Conservation (phyloP, 2,113 vertebrate species). For the Percina caprodes region DNA sequence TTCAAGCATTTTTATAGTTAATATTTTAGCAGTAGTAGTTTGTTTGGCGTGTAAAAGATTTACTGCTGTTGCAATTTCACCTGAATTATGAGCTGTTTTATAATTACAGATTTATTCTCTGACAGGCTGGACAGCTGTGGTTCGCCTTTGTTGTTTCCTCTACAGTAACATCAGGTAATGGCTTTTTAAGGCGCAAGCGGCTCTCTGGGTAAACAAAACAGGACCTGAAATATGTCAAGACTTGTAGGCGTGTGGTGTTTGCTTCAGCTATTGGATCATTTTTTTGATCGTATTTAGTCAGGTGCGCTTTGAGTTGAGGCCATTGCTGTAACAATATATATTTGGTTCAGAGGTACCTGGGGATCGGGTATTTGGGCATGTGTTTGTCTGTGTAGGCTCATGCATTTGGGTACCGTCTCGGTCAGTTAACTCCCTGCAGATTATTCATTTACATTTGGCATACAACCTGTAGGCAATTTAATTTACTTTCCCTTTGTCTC, state of each 20-base stretch:
- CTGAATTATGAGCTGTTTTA: conserved; percentile 21
- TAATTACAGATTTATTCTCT: conserved; percentile 10
- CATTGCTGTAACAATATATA: conserved; percentile 12
- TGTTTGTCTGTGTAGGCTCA: conserved; percentile 8
- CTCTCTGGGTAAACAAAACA: conserved; percentile 35
- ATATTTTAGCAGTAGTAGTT: background rate
- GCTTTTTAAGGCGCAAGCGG: conserved; percentile 25
- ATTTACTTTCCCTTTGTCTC: conserved; percentile 52
- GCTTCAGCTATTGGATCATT: conserved; percentile 9
- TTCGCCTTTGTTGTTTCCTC: conserved; percentile 28
- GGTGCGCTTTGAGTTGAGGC: background rate
- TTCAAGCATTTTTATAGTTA: background rate
- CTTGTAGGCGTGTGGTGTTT: conserved; percentile 27
- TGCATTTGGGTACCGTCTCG: background rate
- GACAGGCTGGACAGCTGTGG: conserved; percentile 28
- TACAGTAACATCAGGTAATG: conserved; percentile 35
- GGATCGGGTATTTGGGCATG: background rate
- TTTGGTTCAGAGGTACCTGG: conserved; percentile 10
- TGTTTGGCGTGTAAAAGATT: background rate
- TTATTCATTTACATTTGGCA: conserved; percentile 4
- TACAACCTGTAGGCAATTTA: conserved; percentile 23
- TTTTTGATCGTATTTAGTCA: conserved; percentile 36
- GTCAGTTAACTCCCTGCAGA: conserved; percentile 9
- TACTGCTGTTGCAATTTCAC: background rate
- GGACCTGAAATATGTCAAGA: conserved; percentile 41